Evolutionary conservation across 64 coral and sea anemone genomes (phyloP).

Genomic region (Porites australiensis): DNA sequence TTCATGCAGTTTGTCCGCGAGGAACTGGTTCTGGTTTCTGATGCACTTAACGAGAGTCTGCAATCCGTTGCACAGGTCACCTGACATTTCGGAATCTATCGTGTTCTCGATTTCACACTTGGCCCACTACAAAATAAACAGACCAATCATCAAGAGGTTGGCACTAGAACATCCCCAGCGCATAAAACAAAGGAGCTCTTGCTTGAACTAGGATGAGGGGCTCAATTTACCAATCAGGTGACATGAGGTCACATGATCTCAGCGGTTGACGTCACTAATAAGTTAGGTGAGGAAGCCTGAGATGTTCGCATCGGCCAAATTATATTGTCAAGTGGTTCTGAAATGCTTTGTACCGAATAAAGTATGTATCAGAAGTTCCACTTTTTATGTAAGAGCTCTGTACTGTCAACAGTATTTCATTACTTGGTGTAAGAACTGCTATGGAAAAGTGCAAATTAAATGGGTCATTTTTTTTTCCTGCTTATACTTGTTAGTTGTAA

Average conservation of each 20-base stretch:
- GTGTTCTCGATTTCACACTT: conserved; percentile 88
- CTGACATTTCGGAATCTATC: conserved; percentile 85
- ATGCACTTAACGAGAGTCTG: conserved; percentile 61
- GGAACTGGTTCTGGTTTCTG: conserved; percentile 45
- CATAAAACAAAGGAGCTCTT: not conserved
- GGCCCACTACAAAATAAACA: conserved; percentile 52
- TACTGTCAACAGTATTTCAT: too few relatives aligned
- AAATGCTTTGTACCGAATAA: too few relatives aligned
- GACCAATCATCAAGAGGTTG: not conserved
- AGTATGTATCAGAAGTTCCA: too few relatives aligned
- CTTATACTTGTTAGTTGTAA: too few relatives aligned
- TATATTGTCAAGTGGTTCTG: not conserved
- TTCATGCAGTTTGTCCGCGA: conserved; percentile 69
- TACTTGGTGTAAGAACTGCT: too few relatives aligned
- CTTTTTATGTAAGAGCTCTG: too few relatives aligned
- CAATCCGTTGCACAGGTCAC: conserved; percentile 70
- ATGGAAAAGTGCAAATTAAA: too few relatives aligned
- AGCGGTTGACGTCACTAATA: not conserved
- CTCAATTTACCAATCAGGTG: too few relatives aligned
- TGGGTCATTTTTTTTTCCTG: too few relatives aligned
- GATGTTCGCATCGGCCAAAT: not conserved
- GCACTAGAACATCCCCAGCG: too few relatives aligned
- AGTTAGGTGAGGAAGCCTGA: not conserved
- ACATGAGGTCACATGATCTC: too few relatives aligned
- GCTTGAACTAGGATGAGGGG: too few relatives aligned